Conservation (phyloP, 2,888 invertebrate species). For the Tenthredo scrophulariae region DNA sequence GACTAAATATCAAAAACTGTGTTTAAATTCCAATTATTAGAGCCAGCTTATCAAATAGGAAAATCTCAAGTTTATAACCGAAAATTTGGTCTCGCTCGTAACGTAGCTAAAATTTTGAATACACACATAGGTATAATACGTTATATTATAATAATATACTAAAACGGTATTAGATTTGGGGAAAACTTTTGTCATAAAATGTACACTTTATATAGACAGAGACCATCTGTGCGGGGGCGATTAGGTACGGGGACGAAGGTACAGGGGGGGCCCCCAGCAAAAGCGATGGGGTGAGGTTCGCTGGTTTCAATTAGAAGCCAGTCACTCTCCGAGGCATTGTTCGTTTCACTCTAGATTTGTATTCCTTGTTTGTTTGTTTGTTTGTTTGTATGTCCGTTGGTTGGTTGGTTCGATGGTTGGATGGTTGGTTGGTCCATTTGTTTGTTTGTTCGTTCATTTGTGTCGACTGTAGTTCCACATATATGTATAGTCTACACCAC, state of each 20-base stretch:
- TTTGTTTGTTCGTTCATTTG: slow-evolving; percentile 44
- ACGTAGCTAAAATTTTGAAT: not conserved
- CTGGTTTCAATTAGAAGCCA: slow-evolving; percentile 77
- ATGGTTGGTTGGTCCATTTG: slow-evolving; percentile 31
- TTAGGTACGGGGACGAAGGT: slow-evolving; percentile 65
- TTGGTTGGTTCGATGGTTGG: slow-evolving; percentile 41
- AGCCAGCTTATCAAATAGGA: not conserved
- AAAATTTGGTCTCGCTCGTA: not conserved
- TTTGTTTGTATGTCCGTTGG: slow-evolving; percentile 63
- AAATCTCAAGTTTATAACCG: not conserved
- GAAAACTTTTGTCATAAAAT: slow-evolving; percentile 52
- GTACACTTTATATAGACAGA: slow-evolving; percentile 51
- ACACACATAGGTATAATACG: not conserved
- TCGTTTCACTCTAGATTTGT: slow-evolving; percentile 78
- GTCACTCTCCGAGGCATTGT: slow-evolving; percentile 77
- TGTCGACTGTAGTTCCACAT: not conserved
- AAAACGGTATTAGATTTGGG: slow-evolving; percentile 22
- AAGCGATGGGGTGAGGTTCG: slow-evolving; percentile 60
- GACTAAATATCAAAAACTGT: too few relatives aligned
- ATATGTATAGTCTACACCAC: not conserved
- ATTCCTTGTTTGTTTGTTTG: slow-evolving; percentile 74
- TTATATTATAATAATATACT: not conserved
- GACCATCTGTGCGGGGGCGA: slow-evolving; percentile 75
- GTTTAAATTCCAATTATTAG: too few relatives aligned
- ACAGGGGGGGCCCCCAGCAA: slow-evolving; percentile 30